Percentiles rank a stretch among this genome's conserved stretches.
Evolutionary conservation across 1,140 invertebrate species (phyloP).

Genomic region (Halictus rubicundus): DNA sequence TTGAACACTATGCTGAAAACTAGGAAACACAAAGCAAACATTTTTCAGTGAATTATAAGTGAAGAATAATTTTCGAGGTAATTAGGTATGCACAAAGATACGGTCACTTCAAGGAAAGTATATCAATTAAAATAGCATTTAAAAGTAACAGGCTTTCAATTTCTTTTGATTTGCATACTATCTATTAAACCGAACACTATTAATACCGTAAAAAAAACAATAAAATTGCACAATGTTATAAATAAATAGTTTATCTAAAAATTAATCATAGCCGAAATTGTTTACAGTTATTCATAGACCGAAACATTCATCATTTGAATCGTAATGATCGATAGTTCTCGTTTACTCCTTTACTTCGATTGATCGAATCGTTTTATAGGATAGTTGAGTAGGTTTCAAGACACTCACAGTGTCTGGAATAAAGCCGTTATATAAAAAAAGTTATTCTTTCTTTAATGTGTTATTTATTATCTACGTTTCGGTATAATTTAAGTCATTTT

Average conservation of each 20-base stretch:
- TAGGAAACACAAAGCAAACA: too few relatives aligned
- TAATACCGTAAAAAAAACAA: neutral
- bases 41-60: too few relatives aligned
- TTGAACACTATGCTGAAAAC: too few relatives aligned
- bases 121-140: neutral
- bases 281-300: neutral
- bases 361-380: constrained; percentile 36
- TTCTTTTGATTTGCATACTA: neutral
- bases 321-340: constrained; percentile 47
- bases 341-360: constrained; percentile 27
- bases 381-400: constrained; percentile 39
- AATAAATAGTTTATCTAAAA: neutral
- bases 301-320: constrained; percentile 16
- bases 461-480: constrained; percentile 62
- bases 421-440: constrained; percentile 46
- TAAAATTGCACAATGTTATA: neutral
- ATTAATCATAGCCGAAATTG: neutral
- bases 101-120: neutral
- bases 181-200: neutral
- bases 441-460: constrained; percentile 60
- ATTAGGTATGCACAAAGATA: too few relatives aligned
- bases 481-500: constrained; percentile 53
- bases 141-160: neutral
- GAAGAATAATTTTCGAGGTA: too few relatives aligned
- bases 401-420: constrained; percentile 36